Evolutionary conservation across 2,113 vertebrate species (phyloP).

Genomic region (Solenodon paradoxus): DNA sequence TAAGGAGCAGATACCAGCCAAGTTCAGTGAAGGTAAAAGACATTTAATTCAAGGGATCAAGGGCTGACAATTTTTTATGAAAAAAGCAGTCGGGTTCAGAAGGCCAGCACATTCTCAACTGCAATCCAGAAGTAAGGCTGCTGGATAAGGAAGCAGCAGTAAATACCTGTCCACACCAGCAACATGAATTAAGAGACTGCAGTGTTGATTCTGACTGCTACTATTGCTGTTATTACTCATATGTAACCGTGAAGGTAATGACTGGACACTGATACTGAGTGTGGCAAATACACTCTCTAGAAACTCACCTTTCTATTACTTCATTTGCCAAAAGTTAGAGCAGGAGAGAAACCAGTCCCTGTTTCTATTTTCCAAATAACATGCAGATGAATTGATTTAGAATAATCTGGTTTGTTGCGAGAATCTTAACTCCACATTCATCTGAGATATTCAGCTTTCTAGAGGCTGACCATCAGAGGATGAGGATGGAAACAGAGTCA

Average conservation of each 20-base stretch:
- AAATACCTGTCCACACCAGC: not conserved
- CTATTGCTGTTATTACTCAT: not conserved
- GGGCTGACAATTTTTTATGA: not conserved
- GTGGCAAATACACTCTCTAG: not conserved
- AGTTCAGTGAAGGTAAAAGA: not conserved
- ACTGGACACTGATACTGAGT: not conserved
- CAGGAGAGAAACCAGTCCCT: not conserved
- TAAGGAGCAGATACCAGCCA: not conserved
- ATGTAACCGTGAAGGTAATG: not conserved
- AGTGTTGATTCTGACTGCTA: not conserved
- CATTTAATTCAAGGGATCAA: not conserved
- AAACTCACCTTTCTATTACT: not conserved
- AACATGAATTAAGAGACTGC: not conserved
- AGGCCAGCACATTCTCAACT: not conserved
- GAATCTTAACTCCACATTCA: not conserved
- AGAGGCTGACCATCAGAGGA: not conserved
- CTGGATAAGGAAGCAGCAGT: not conserved
- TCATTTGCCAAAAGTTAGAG: not conserved
- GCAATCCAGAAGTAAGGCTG: not conserved
- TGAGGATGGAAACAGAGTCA: not conserved
- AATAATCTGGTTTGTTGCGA: not conserved
- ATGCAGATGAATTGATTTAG: not conserved
- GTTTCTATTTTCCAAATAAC: not conserved
- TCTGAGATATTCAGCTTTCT: not conserved
- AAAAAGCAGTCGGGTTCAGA: not conserved